Percentiles rank a stretch among this genome's conserved stretches.
Evolutionary conservation across 2,888 invertebrate species (phyloP).

Genomic region (Calephelis perditalis): DNA sequence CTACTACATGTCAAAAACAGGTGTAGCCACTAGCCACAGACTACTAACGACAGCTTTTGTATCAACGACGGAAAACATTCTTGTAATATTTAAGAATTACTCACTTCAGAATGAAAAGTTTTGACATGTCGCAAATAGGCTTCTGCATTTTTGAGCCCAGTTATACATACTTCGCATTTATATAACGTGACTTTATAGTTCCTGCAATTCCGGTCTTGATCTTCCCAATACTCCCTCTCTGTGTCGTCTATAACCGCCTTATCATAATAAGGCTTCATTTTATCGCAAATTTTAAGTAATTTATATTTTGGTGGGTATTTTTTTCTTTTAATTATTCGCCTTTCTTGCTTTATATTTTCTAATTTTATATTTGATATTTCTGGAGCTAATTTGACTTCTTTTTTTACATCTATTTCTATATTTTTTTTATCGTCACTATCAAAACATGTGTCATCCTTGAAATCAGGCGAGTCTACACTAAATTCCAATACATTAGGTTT

Average conservation of each 20-base stretch:
- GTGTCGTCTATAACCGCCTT: slow-evolving; percentile 38
- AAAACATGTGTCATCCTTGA: slow-evolving; percentile 26
- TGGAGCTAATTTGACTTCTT: slow-evolving; percentile 29
- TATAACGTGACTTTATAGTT: slow-evolving; percentile 31
- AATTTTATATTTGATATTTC: slow-evolving; percentile 29
- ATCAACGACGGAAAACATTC: too few relatives aligned
- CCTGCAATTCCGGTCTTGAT: slow-evolving; percentile 25
- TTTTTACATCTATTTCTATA: slow-evolving; percentile 42
- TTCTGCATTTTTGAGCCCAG: slow-evolving; percentile 34
- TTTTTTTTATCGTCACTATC: slow-evolving; percentile 22
- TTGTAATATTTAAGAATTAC: neutral
- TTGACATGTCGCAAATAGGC: slow-evolving; percentile 39
- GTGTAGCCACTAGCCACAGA: too few relatives aligned
- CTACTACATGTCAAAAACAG: too few relatives aligned
- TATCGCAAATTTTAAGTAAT: neutral
- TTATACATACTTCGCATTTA: slow-evolving; percentile 48
- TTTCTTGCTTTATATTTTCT: slow-evolving; percentile 6
- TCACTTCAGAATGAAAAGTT: slow-evolving; percentile 41
- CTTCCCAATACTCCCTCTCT: slow-evolving; percentile 11
- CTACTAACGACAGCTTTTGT: too few relatives aligned
- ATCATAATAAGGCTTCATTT: neutral
- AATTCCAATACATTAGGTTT: slow-evolving; percentile 2
- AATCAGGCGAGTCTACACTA: neutral
- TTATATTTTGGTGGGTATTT: slow-evolving; percentile 8
- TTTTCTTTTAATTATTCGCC: neutral